Evolutionary conservation across 2,797 vertebrate genomes (phyloP), one percentile per base, ranked within the genome.

Genomic region (Galaxias olidus): DNA sequence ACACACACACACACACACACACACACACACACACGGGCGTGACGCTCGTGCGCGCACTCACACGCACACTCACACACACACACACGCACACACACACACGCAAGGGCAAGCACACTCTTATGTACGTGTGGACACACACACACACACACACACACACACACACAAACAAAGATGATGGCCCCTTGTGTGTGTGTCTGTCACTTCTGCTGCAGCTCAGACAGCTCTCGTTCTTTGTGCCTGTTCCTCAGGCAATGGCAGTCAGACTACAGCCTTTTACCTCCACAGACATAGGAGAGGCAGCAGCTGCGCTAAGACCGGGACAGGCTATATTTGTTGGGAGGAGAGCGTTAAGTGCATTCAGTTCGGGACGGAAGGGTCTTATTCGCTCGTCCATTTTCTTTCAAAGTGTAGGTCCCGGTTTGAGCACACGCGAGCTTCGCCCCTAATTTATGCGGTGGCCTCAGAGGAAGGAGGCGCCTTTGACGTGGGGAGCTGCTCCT

Each of bases 231-330:
- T 91, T 87, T 87, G 79, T 87, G 83, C 66, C 78, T 80, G 61
- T 82, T 81, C 85, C 84, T 73, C 78, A 80, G 86, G 78, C 43
- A 15, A 15, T 75, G 70, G 11, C 59, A 63, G 71, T 78, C 82
- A 84, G 73, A 73, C 65, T 74, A 75, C 82, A 77, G 78, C 82
- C 79, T 86, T 86, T 88, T 86, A 76, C 86, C 74, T 79, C 77
- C 73, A 52, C 64, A 18, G 15, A 59, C 15, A 66, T 74, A 68
- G 84, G 84, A 61, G 83, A 58, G 41, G 18, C 73, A 69, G 52
- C 51, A n/a, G 63, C 74, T 73, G 69, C 65, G 78, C 80, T 79
- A 75, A 61, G 75, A 65, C 84, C 71, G 66, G 10, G 57, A 74
- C 67, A 9, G 46, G 67, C 67, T 46, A 1, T 64, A 17, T 67